Evolutionary conservation across 2,888 invertebrate species (phyloP).

Genomic region (Mythimna ferrago): DNA sequence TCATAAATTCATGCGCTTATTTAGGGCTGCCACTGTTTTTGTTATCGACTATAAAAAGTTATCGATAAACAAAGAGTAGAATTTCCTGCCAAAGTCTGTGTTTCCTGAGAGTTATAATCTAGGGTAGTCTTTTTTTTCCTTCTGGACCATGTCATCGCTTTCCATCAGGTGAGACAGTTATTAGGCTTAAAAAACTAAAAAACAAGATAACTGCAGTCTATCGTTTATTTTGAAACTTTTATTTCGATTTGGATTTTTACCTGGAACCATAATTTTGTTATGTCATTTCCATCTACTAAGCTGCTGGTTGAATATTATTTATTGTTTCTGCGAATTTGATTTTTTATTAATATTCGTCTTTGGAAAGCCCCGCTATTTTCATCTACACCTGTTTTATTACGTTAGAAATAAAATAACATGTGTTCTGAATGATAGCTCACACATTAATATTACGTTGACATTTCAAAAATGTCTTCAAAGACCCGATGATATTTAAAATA

Average conservation of each 20-base stretch:
- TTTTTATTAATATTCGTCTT: neutral
- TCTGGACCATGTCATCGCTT: too few relatives aligned
- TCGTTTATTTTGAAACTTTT: too few relatives aligned
- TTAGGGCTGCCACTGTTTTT: slow-evolving; percentile 3
- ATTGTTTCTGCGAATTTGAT: neutral
- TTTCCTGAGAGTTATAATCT: too few relatives aligned
- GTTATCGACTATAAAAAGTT: neutral
- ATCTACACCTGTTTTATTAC: too few relatives aligned
- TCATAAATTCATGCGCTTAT: slow-evolving; percentile 28
- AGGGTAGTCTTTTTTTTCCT: too few relatives aligned
- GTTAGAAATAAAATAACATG: neutral
- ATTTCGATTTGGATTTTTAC: neutral
- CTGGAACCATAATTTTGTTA: neutral
- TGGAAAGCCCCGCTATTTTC: neutral
- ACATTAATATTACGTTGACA: slow-evolving; percentile 15
- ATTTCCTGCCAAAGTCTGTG: too few relatives aligned
- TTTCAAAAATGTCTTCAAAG: slow-evolving; percentile 30
- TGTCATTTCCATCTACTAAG: neutral
- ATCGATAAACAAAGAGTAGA: too few relatives aligned
- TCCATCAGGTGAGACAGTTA: neutral
- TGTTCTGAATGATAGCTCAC: neutral
- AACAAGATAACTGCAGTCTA: neutral
- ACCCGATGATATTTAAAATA: slow-evolving; percentile 6
- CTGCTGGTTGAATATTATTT: neutral
- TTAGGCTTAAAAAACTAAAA: neutral